A percentile compares a stretch with the other conserved stretches of the same genome.
Conservation (phyloP, 2,113 vertebrate species). For the Delphinus delphis region DNA sequence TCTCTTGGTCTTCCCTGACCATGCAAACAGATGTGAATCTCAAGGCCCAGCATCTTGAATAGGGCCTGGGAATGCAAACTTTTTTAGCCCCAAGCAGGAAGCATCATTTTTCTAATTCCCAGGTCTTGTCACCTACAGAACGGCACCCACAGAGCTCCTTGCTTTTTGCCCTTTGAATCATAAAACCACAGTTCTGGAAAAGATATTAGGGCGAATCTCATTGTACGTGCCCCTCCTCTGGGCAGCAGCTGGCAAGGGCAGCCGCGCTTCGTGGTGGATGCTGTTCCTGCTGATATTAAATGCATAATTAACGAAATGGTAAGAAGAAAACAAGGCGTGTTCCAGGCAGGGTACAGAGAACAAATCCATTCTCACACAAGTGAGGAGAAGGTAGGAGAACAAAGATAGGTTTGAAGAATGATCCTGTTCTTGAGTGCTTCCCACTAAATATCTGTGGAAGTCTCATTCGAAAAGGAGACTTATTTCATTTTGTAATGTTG, state of each 20-base stretch:
- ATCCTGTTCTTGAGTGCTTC: neutral
- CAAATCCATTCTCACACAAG: constrained; percentile 13
- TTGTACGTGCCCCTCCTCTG: neutral
- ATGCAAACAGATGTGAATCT: neutral
- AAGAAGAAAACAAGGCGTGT: constrained; percentile 47
- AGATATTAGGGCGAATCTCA: constrained; percentile 32
- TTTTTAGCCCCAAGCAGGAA: constrained; percentile 1
- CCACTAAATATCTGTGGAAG: constrained; percentile 11
- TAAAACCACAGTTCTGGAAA: neutral
- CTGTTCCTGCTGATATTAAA: constrained; percentile 57
- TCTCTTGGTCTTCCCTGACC: neutral
- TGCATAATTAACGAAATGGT: constrained; percentile 64
- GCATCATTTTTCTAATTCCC: neutral
- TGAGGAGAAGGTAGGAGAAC: neutral
- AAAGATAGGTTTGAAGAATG: constrained; percentile 61
- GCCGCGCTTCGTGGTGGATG: neutral
- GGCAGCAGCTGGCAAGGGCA: constrained; percentile 25
- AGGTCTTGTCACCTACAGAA: neutral
- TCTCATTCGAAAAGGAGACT: constrained; percentile 40
- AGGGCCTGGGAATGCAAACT: neutral
- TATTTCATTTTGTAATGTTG: neutral
- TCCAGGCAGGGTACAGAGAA: constrained; percentile 62
- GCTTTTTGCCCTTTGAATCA: constrained; percentile 44
- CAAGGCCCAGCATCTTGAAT: neutral
- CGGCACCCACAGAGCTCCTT: neutral